Evolutionary conservation across 1,140 invertebrate genomes (phyloP).

Genomic region (Drosophila willistoni): DNA sequence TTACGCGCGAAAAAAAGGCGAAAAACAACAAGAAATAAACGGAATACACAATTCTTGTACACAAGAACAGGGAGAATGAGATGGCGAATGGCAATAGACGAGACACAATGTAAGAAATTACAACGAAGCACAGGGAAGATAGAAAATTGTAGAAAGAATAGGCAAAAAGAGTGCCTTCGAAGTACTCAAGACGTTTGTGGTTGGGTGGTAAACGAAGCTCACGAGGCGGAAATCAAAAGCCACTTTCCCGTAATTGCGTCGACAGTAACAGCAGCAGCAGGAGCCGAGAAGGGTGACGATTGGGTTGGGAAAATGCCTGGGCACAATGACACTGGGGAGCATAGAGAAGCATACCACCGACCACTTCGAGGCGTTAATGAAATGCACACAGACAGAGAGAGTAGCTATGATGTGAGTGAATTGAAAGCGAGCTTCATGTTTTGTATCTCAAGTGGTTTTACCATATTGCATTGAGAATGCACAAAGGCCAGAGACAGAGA

Average conservation of each 20-base stretch:
- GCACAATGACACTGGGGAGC: neutral
- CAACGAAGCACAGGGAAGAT: constrained; percentile 32
- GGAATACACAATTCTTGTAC: constrained; percentile 20
- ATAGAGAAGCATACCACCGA: constrained; percentile 4
- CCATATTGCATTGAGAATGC: constrained; percentile 2
- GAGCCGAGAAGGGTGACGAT: too few species aligned
- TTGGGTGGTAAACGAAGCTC: constrained; percentile 42
- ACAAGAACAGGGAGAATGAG: neutral
- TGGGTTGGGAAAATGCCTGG: too few species aligned
- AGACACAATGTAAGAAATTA: constrained; percentile 48
- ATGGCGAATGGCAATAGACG: constrained; percentile 37
- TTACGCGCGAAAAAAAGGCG: constrained; percentile 31
- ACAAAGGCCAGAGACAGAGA: neutral
- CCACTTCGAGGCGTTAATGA: constrained; percentile 53
- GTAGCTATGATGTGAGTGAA: neutral
- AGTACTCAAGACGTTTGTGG: constrained; percentile 46
- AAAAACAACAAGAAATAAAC: constrained; percentile 42
- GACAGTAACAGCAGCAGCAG: constrained; percentile 13
- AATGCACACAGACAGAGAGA: constrained; percentile 44
- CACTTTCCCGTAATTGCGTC: constrained; percentile 55
- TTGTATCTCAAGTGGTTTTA: neutral
- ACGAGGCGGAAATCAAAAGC: constrained; percentile 56
- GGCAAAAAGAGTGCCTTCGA: constrained; percentile 36
- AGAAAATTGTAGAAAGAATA: constrained; percentile 40
- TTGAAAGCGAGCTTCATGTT: neutral